phyloP scores from a whole-genome alignment of 1,140 invertebrate species.

The Sycophila sp. region DNA sequence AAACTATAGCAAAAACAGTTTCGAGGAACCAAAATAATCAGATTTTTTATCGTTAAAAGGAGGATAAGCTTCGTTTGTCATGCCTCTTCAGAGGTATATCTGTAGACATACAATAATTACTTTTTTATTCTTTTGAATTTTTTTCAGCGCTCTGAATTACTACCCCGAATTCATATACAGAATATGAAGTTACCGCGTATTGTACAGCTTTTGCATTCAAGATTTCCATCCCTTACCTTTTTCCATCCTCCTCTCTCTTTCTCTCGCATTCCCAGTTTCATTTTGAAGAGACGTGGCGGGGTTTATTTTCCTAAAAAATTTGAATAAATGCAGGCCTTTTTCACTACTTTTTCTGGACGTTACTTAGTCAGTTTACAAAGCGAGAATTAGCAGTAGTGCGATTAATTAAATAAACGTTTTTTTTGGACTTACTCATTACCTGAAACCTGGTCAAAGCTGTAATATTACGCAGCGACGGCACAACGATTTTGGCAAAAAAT shows the following conservation, averaged over 20 bases:
- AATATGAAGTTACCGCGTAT: slow-evolving; percentile 8
- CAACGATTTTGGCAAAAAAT: no score
- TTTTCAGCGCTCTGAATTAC: not conserved
- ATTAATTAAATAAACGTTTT: not conserved
- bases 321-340: slow-evolving; percentile 16
- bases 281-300: not conserved
- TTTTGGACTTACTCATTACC: no score
- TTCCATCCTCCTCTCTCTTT: not conserved
- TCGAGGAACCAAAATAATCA: no score
- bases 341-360: slow-evolving; percentile 8
- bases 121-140: not conserved
- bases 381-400: not conserved
- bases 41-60: no score
- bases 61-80: no score
- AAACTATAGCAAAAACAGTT: no score
- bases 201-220: not conserved
- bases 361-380: slow-evolving; percentile 10
- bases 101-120: no score
- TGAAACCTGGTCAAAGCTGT: no score
- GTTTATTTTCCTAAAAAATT: not conserved
- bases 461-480: no score
- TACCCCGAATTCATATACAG: slow-evolving; percentile 9
- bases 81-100: no score
- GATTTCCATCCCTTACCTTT: no score
- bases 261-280: not conserved